Evolutionary conservation across 1,140 invertebrate species (phyloP), one percentile per base, ranked within the genome.

Genomic region (Drosophila arawakana): DNA sequence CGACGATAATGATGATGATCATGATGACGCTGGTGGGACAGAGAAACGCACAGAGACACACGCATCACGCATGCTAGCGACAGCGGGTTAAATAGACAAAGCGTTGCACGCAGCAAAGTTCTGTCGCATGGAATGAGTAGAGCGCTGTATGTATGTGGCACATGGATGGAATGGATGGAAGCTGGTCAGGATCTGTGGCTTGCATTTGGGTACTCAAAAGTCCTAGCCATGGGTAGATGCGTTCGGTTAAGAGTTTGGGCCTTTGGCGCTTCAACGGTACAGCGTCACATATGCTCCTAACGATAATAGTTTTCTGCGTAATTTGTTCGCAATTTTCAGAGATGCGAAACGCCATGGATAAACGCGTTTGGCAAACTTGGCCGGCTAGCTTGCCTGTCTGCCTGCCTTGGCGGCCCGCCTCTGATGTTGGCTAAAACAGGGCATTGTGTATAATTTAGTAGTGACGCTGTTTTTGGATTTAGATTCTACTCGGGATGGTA

Each of bases 221-320:
- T 79, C 82, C 79, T 80, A 78, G 81, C 65, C 81, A 77, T 76
- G 57, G 52, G 41, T 35, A 15, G 25, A 18, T 43, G 46, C 11
- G 18, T 41, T 11, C 21, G 35, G 30, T n/a, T 35, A 69, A 41
- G 46, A 70, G 60, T 68, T 75, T 71, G 60, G 70, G 69, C 73
- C 62, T 76, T 66, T 74, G 66, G 62, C 70, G 75, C 75, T 80
- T 75, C 62, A 84, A 77, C 80, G 72, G 77, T 73, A 77, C 80
- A 70, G 77, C 76, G 83, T 84, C 86, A 79, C 86, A 90, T 90
- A 90, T 90, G 86, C 88, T 82, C 52, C 88, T 89, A 90, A 90
- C 86, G 86, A 90, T 90, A 90, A 90, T 90, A 90, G 86, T 90
- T 90, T 90, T 90, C 86, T 90, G 88, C 86, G 86, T 90, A 90